Evolutionary conservation across 2,888 invertebrate species (phyloP), one percentile per base, ranked within the genome.

Genomic region (Willowsia nigromaculata): DNA sequence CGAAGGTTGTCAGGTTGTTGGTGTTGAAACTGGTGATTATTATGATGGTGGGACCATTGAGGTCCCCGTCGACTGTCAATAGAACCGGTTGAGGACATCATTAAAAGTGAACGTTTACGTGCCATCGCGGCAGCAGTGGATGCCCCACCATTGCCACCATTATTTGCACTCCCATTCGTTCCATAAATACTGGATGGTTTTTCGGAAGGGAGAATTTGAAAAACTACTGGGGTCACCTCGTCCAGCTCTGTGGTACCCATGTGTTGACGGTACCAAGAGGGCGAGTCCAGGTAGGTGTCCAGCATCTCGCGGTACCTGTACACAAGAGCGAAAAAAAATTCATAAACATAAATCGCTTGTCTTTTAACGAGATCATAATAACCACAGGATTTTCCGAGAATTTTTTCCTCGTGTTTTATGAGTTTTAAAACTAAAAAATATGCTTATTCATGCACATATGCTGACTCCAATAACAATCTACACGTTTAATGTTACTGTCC

Each of bases 261-360:
- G 81, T 92, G 92, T 56, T 89, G 89, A 56, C 91, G 90, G 59
- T 90, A 92, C 92, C 92, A 92, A 11, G 90, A 81, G 43, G 92
- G 92, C 50, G 92, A 90, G 88, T 92, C 91, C 84, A 91, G 88
- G 85, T 91, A 91, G 78, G 91, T 91, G 85, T 91, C 91, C 82
- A 92, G 89, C 91, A 92, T 92, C 89, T 92, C 92, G 78, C 92
- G 92, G 82, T 92, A 92, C 87, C 92, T 92, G 50, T 1, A 59
- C 76, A 47, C 13, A 47, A 65, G 0, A 62, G 22, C 40, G 18
- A 85, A 56, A 78, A 83, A 76, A 37, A 78, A 62, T 43, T 59
- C 50, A 53, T 56, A 56, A 84, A 71, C 1, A 62, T 59, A n/a
- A n/a, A n/a, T n/a, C n/a, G n/a, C n/a, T n/a, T n/a, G n/a, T n/a